These are phyloP conservation scores for Pterocles gutturalis DNA, from an alignment of 2,113 vertebrate species.

Conservation along the genomic window DNA sequence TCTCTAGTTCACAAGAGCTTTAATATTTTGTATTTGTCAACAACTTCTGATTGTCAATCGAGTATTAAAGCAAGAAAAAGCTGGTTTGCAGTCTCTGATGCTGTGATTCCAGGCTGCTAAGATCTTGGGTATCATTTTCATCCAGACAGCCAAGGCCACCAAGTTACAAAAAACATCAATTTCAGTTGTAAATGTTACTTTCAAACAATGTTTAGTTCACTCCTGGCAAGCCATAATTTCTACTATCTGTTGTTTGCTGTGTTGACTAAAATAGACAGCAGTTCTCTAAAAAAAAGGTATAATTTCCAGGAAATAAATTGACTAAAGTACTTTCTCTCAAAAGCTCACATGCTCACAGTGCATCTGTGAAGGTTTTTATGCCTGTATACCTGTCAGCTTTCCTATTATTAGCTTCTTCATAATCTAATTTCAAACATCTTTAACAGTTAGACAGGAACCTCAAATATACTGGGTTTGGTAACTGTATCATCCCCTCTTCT, in stretches of 20 bases:
- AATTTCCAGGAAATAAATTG: background rate
- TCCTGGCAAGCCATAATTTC: background rate
- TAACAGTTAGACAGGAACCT: background rate
- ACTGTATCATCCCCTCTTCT: background rate
- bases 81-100: background rate
- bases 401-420: background rate
- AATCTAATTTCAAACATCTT: background rate
- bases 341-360: background rate
- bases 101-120: background rate
- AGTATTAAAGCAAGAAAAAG: slow-evolving; percentile 9
- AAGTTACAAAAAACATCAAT: background rate
- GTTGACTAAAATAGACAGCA: background rate
- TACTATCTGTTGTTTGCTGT: background rate
- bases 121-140: background rate
- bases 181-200: background rate
- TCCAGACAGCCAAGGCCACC: background rate
- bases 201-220: background rate
- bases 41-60: background rate
- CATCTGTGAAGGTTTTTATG: background rate
- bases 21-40: slow-evolving; percentile 40
- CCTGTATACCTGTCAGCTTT: background rate
- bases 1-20: background rate
- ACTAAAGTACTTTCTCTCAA: background rate
- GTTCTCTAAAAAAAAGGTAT: background rate
- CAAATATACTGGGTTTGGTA: background rate